Evolutionary conservation across 1,140 invertebrate genomes (phyloP).

Genomic region (Drosophila bifasciata): DNA sequence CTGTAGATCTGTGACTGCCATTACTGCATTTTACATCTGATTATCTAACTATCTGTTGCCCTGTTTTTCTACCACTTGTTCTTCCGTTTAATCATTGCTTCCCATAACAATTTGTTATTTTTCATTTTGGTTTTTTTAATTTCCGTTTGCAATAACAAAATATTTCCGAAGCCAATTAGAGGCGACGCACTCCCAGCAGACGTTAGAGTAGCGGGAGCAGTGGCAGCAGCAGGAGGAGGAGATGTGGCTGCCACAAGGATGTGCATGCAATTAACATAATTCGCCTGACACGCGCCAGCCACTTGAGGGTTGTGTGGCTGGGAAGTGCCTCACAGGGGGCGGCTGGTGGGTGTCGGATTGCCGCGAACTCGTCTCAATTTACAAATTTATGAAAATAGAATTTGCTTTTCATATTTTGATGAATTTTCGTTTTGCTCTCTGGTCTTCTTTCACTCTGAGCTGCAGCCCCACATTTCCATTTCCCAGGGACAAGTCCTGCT

Average conservation of each 20-base stretch:
- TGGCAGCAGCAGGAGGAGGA: conserved; percentile 10
- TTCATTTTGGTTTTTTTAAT: conserved; percentile 39
- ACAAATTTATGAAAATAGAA: conserved; percentile 80
- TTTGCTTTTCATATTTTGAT: conserved; percentile 73
- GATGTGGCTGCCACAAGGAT: conserved; percentile 57
- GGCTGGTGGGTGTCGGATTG: conserved; percentile 62
- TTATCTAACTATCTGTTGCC: too few species aligned
- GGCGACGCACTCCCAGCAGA: conserved; percentile 47
- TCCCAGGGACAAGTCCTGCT: background rate
- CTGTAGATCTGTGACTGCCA: too few species aligned
- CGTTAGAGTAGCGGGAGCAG: too few species aligned
- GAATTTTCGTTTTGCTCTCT: conserved; percentile 57
- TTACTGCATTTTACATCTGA: too few species aligned
- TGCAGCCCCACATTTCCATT: conserved; percentile 6
- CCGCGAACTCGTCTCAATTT: conserved; percentile 75
- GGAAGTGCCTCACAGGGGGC: background rate
- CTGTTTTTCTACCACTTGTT: background rate
- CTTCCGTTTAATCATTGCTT: background rate
- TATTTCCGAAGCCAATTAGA: conserved; percentile 77
- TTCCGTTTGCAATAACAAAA: conserved; percentile 60
- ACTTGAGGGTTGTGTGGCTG: conserved; percentile 1
- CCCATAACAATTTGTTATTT: conserved; percentile 56
- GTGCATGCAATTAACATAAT: conserved; percentile 84
- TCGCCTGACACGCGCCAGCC: conserved; percentile 80
- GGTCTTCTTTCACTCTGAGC: conserved; percentile 4